Conservation (phyloP, 2,797 vertebrate genomes). For the Synaphobranchus kaupii region DNA sequence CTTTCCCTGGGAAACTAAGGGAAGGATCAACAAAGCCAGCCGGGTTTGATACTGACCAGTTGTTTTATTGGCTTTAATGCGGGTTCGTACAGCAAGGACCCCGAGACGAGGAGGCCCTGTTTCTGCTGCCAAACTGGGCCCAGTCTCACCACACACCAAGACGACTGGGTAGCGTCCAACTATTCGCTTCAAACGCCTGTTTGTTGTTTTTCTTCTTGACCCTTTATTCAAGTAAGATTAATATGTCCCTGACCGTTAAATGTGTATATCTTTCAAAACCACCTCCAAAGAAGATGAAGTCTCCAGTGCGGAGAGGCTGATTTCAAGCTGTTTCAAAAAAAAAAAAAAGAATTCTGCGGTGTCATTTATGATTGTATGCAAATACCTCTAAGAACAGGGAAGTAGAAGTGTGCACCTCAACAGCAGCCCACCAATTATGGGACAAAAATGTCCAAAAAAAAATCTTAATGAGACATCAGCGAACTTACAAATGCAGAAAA, state of each 20-base stretch:
- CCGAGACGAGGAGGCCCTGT: neutral
- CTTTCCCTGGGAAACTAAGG: constrained; percentile 47
- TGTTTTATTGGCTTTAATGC: constrained; percentile 33
- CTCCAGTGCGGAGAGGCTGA: neutral
- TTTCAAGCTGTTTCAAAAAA: neutral
- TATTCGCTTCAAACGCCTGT: neutral
- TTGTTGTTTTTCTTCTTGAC: constrained; percentile 24
- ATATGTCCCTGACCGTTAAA: constrained; percentile 1
- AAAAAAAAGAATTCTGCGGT: neutral
- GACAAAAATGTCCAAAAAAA: neutral
- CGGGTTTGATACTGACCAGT: constrained; percentile 42
- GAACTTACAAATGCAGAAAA: neutral
- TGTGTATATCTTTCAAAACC: neutral
- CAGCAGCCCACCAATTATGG: neutral
- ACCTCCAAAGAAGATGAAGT: neutral
- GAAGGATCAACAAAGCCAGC: constrained; percentile 26
- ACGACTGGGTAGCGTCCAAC: neutral
- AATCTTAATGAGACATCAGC: neutral
- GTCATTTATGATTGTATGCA: neutral
- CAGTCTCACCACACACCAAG: constrained; percentile 7
- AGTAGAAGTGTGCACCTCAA: neutral
- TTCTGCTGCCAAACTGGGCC: neutral
- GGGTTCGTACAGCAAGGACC: constrained; percentile 5
- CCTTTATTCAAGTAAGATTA: constrained; percentile 29
- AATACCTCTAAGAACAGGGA: neutral